Conservation (phyloP, 2,113 vertebrate genomes). For the Anoura caudifer region DNA sequence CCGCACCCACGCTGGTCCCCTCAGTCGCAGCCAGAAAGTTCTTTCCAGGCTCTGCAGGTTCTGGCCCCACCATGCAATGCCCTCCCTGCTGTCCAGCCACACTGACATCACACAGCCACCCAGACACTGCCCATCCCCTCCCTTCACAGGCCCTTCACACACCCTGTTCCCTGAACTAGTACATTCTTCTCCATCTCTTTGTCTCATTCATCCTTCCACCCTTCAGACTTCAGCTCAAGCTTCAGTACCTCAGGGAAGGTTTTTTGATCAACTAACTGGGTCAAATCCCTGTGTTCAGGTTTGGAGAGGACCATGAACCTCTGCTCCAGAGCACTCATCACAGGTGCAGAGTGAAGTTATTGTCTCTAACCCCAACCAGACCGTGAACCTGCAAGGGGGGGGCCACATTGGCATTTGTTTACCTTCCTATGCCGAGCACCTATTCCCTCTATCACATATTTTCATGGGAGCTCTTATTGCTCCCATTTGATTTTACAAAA, state of each 20-base stretch:
- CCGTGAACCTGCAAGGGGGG: background rate
- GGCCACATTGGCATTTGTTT: background rate
- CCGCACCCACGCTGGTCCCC: background rate
- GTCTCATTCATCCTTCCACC: background rate
- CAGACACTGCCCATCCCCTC: no score
- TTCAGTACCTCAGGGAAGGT: background rate
- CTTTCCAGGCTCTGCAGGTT: background rate
- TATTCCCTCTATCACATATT: background rate
- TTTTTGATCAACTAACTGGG: background rate
- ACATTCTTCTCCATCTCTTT: background rate
- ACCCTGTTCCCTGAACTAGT: background rate
- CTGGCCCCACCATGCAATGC: background rate
- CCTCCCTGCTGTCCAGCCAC: background rate
- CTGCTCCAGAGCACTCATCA: background rate
- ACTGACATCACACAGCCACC: background rate
- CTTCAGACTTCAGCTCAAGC: background rate
- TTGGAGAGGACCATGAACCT: background rate
- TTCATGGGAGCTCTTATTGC: background rate
- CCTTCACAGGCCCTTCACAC: background rate
- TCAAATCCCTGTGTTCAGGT: background rate
- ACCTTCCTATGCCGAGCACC: background rate
- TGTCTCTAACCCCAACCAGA: background rate
- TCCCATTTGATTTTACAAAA: background rate
- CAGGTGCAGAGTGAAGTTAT: background rate
- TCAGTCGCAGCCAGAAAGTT: background rate